Base-by-base conservation (phyloP, 2,888 invertebrate genomes). In the Troides helena region DNA sequence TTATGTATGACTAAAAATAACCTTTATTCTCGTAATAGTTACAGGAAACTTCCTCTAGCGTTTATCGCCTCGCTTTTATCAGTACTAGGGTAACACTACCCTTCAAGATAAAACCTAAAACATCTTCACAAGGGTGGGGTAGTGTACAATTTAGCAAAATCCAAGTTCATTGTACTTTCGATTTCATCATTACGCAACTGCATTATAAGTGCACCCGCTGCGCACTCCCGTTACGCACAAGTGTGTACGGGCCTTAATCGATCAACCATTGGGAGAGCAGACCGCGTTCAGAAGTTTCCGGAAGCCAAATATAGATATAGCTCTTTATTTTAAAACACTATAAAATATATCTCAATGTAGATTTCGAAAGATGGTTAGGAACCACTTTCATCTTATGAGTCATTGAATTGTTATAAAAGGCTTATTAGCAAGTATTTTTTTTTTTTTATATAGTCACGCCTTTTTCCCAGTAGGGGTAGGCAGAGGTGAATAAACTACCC, bases 231-330 rank as follows among this genome's bases (percentile, higher is more conserved):
- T 63, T 68, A 64, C 63, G 58, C 68, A 64, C 60, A 65, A 69
- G 65, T 69, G 69, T 69, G 60, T 61, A 62, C 61, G 21, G n/a
- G 57, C 61, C 57, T 17, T 60, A 65, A 69, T 53, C 64, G 69
- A 65, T 68, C 78, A 77, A 30, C 78, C 79, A 74, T 78, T 77
- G 76, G 77, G 78, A 75, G 81, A 84, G 77, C 77, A 76, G 77
- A 76, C 75, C 75, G 77, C 74, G 72, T 74, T 70, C 23, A 65
- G 69, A 70, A 67, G 72, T 66, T 84, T 83, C 85, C 81, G 77
- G 77, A 76, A 75, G 75, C 81, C 82, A 72, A 73, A 74, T 73
- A 69, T 74, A 75, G 68, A 63, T 68, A 30, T 4, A 30, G 25
- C 53, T 53, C 5, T n/a, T 7, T 53, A 53, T n/a, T n/a, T 53